These are phyloP conservation scores for Tamias sibiricus DNA, from an alignment of 2,113 vertebrate species.

Conservation along the genomic window DNA sequence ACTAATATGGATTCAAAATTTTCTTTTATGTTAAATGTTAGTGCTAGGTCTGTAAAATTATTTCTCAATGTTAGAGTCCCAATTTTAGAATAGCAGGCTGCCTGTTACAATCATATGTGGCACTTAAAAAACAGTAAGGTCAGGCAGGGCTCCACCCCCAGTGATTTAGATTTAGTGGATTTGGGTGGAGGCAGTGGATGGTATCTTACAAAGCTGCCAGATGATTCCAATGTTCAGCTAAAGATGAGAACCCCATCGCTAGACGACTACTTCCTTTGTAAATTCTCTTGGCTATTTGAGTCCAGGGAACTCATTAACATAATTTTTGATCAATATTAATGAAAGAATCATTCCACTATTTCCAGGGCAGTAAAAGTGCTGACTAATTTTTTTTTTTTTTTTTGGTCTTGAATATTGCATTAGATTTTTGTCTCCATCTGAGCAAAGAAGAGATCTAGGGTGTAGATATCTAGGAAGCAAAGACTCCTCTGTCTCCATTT, in stretches of 20 bases:
- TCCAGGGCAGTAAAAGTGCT: neutral
- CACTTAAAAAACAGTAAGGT: neutral
- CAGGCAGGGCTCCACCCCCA: neutral
- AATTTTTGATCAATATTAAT: neutral
- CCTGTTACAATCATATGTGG: neutral
- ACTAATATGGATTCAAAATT: neutral
- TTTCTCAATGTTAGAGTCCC: neutral
- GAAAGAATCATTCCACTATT: neutral
- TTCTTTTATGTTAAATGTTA: neutral
- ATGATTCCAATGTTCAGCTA: neutral
- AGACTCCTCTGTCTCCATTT: neutral
- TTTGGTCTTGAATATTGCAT: neutral
- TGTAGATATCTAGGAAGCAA: neutral
- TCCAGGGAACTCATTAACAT: neutral
- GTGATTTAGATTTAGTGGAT: neutral
- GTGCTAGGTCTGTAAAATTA: neutral
- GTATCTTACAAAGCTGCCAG: neutral
- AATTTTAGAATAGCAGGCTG: neutral
- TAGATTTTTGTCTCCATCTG: slow-evolving; percentile 3
- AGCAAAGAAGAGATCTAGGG: neutral
- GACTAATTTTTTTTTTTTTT: too few relatives aligned
- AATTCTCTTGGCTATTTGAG: neutral
- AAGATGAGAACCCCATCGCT: neutral
- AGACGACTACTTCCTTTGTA: neutral
- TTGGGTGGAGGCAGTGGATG: neutral